Evolutionary conservation across 2,797 vertebrate species (phyloP), one percentile per base, ranked within the genome.

Genomic region (Eremophila alpestris): DNA sequence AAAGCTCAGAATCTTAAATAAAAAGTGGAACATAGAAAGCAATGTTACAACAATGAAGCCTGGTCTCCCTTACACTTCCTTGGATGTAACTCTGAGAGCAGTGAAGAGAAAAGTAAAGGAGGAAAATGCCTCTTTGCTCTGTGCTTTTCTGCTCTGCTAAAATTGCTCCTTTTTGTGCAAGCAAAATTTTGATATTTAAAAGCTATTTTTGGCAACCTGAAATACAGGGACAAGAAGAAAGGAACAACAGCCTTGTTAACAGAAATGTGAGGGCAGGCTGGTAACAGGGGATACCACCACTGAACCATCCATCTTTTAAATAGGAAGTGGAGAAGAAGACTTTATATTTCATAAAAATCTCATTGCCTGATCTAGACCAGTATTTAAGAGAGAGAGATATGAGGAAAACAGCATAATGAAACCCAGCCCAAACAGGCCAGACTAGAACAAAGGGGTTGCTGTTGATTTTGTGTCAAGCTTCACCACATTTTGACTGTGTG

Each of bases 401-500:
- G 85, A 93, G 30, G 68, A 90, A 94, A 87, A 63, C 46, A 34
- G 74, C 40, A 29, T 94, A 96, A 96, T 94, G 91, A 96, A 96
- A 97, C 91, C 67, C 95, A 95, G 91, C 49, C 77, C 83, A 94
- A 89, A 67, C 32, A 94, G 77, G 56, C 87, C 83, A 84, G 93
- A 58, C 24, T 58, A 74, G 93, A 95, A 93, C 92, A 96, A 96
- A 96, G 88, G 70, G 60, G 23, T 79, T 82, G 83, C 87, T 94
- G 89, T 69, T 93, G 95, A 84, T 93, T 76, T 82, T 21, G 26
- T 84, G 86, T 94, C 87, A 82, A 74, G 60, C 71, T 96, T 90
- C 88, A 90, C 93, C 89, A 89, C 8, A 32, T 81, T 67, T 88
- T 71, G 79, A 71, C 75, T 74, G 32, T 87, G 79, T 89, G 87